Base-by-base conservation (phyloP, 2,113 vertebrate species). In the Gallinago paraguaiae region DNA sequence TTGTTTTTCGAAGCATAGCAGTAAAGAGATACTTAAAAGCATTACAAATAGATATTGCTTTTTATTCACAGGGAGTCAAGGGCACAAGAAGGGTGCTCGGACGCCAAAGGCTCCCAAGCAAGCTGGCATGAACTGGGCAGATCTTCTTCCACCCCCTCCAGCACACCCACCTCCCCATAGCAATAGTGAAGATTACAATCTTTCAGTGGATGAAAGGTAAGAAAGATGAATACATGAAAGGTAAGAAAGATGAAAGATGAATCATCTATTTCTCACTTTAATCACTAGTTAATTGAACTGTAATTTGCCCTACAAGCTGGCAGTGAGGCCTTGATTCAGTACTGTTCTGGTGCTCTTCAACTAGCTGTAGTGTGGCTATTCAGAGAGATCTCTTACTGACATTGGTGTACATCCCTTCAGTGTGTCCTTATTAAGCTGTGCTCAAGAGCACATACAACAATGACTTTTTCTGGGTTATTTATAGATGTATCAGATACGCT, bases 91-190 rank as follows among this genome's bases (percentile, higher is more conserved):
- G 94, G 98, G 98, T 72, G 97, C 98, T 51, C 98, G 99, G 13
- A 99, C 98, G 64, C 98, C 99, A 53, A 99, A 99, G 98, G 98
- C 98, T 81, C 98, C 99, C 50, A 99, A 99, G 95, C 99, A 99
- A 96, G 98, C 98, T 67, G 98, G 99, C 86, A 99, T 99, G 99
- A 99, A 99, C 96, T 99, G 99, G 99, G 98, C 99, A 61, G 99
- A 99, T 93, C 98, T 99, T 59, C 98, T 99, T 84, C 99, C 99
- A 67, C 99, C 99, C 28, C 99, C 99, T 45, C 99, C 99, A 8
- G 98, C 98, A 31, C 99, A 99, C 90, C 99, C 99, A 64, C 99
- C 99, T 43, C 99, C 99, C 13, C 98, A 98, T 39, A 98, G 98
- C 92, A 98, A 95, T 84, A 98, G 98, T 15, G 99, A 99, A 91